Evolutionary conservation across 2,888 invertebrate genomes (phyloP).

Genomic region (Euzophera pinguis): DNA sequence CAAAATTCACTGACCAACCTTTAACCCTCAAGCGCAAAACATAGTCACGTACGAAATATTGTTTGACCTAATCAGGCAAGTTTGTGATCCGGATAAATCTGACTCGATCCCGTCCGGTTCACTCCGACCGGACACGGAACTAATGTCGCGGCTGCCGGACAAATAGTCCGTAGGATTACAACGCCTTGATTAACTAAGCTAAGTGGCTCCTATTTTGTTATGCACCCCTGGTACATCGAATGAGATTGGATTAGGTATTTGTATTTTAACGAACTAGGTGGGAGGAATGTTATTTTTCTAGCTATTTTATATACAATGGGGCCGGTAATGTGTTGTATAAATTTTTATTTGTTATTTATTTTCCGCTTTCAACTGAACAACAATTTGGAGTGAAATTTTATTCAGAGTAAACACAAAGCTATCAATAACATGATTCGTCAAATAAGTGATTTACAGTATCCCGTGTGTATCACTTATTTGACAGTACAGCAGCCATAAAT

Average conservation of each 20-base stretch:
- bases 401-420: too few relatives aligned
- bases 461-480: too few relatives aligned
- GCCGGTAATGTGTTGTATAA: neutral
- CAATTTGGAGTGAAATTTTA: neutral
- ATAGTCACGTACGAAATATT: slow-evolving; percentile 20
- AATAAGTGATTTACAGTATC: too few relatives aligned
- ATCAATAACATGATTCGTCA: too few relatives aligned
- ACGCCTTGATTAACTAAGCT: slow-evolving; percentile 70
- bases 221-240: slow-evolving; percentile 60
- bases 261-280: slow-evolving; percentile 15
- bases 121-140: slow-evolving; percentile 52
- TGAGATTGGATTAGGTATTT: slow-evolving; percentile 19
- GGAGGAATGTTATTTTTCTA: slow-evolving; percentile 1
- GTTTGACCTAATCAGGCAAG: slow-evolving; percentile 40
- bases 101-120: slow-evolving; percentile 42
- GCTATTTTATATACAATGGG: slow-evolving; percentile 1
- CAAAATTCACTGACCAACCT: neutral
- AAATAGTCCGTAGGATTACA: slow-evolving; percentile 52
- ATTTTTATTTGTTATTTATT: neutral
- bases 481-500: too few relatives aligned
- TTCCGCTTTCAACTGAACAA: neutral
- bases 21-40: slow-evolving; percentile 1
- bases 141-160: slow-evolving; percentile 66
- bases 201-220: slow-evolving; percentile 60
- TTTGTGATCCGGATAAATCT: slow-evolving; percentile 43